Evolutionary conservation across 2,797 vertebrate species (phyloP), one percentile per base, ranked within the genome.

Genomic region (Danio jaintianensis): DNA sequence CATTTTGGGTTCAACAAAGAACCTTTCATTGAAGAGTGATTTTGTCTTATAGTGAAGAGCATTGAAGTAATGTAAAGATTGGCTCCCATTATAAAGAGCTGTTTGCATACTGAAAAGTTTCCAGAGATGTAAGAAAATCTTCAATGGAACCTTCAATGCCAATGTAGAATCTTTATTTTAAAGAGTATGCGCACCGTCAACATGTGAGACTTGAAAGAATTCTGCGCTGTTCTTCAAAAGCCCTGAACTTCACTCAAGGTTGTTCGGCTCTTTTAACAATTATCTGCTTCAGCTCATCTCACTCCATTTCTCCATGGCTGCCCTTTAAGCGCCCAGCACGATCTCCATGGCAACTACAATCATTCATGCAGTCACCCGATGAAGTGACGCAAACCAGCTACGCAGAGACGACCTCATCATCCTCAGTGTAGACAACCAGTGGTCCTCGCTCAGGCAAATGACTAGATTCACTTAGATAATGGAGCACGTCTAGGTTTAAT

Each of bases 301-400:
- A 84, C 88, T 86, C 85, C 83, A 83, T 78, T 70, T 71, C 62
- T 80, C 61, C 52, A 20, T 71, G 6, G 88, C 88, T 90, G 88
- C 83, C 86, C 86, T 89, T 85, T 89, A 89, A 91, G 89, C 83
- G 86, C 70, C 90, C 90, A 89, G 91, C 89, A 86, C 87, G 83
- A 89, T 94, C 89, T 85, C 94, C 92, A 95, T 94, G 92, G 93
- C 92, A 94, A 95, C 93, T 85, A 89, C 85, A 83, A 82, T 89
- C 88, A 89, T 92, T 90, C 91, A 87, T 85, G 82, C 88, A 78
- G 88, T 91, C 87, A 68, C 83, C 92, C 91, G 89, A 89, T 90
- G 88, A 90, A 92, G 90, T 89, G 86, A 91, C 83, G 86, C 87
- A 87, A 89, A 86, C 84, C 85, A 89, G 89, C 89, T 88, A 90